Evolutionary conservation across 2,797 vertebrate genomes (phyloP).

Genomic region (Epinephelus coioides): DNA sequence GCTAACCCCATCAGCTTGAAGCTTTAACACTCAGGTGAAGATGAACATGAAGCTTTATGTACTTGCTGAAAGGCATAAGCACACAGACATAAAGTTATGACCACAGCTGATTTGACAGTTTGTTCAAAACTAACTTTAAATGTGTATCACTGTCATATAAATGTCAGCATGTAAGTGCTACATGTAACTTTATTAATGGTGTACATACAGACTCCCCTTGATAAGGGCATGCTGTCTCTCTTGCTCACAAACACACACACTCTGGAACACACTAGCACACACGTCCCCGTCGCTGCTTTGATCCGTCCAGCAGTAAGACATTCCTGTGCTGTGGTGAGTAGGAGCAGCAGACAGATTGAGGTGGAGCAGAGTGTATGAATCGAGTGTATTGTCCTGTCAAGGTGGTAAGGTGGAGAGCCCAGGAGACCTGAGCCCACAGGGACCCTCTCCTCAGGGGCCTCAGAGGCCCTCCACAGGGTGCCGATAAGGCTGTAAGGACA

Average conservation of each 20-base stretch:
- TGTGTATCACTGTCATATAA: constrained; percentile 10
- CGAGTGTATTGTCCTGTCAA: constrained; percentile 72
- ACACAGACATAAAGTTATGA: constrained; percentile 2
- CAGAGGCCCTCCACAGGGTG: constrained; percentile 55
- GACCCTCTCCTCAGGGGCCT: constrained; percentile 55
- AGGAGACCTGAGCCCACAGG: constrained; percentile 66
- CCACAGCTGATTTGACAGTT: constrained; percentile 10
- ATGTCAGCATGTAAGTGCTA: constrained; percentile 11
- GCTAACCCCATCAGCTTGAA: neutral
- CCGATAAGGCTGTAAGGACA: constrained; percentile 50
- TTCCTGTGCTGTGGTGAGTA: constrained; percentile 72
- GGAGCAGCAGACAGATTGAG: constrained; percentile 63
- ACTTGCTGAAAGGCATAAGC: constrained; percentile 6
- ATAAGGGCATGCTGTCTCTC: constrained; percentile 4
- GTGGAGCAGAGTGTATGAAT: constrained; percentile 71
- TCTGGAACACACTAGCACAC: constrained; percentile 17
- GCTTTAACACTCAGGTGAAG: constrained; percentile 7
- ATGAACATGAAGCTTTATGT: neutral
- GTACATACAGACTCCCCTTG: constrained; percentile 19
- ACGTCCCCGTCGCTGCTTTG: constrained; percentile 59
- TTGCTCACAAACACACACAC: constrained; percentile 2
- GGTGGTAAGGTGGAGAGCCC: constrained; percentile 55
- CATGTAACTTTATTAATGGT: constrained; percentile 24
- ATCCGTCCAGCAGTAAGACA: constrained; percentile 69
- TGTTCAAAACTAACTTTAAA: constrained; percentile 10